Conservation (phyloP, 2,113 vertebrate species). For the Phyllopteryx taeniolatus region DNA sequence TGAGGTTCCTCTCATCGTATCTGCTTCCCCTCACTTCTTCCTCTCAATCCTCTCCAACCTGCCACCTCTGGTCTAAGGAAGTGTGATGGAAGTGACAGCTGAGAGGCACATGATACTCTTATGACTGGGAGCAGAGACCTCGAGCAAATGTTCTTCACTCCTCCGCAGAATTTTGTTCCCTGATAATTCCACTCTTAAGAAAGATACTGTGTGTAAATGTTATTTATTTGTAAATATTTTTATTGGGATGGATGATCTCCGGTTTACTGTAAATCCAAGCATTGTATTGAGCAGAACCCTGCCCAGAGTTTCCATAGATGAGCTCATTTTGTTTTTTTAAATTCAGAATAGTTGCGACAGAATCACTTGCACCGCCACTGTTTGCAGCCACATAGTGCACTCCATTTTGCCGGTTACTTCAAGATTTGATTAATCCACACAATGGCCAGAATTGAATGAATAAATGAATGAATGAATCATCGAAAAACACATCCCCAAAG, state of each 20-base stretch:
- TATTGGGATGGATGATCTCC: not conserved
- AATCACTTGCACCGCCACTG: not conserved
- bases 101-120: conserved; percentile 22
- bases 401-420: not conserved
- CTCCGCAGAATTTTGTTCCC: not conserved
- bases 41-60: conserved; percentile 21
- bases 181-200: not conserved
- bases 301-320: not conserved
- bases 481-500: no score
- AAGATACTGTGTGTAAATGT: not conserved
- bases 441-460: not conserved
- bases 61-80: conserved; percentile 37
- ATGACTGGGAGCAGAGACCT: conserved; percentile 31
- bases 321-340: not conserved
- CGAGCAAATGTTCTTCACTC: not conserved
- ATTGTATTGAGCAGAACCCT: not conserved
- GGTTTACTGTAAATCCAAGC: no score
- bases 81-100: conserved; percentile 48
- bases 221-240: not conserved
- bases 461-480: not conserved
- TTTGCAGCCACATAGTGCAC: not conserved
- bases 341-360: not conserved
- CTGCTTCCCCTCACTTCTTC: conserved; percentile 15
- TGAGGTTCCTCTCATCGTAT: conserved; percentile 54
- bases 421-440: not conserved